phyloP scores from a whole-genome alignment of 2,797 vertebrate genomes.

The Silurus aristotelis region DNA sequence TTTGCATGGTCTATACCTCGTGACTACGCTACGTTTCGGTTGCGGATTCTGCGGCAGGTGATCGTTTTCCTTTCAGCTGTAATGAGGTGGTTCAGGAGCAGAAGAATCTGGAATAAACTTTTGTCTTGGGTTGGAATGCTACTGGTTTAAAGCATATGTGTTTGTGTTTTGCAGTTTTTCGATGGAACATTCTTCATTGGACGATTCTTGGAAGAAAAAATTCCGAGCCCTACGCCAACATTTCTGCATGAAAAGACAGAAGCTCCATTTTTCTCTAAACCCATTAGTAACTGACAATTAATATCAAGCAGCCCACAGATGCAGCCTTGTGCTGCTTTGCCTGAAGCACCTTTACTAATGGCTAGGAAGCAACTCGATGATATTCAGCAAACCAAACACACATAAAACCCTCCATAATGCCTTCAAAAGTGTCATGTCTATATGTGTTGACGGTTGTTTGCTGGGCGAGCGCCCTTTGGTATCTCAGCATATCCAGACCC shows the following conservation, averaged over 20 bases:
- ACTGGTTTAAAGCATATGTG: constrained; percentile 40
- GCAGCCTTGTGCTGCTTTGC: constrained; percentile 81
- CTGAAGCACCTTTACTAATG: constrained; percentile 69
- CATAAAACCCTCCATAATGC: constrained; percentile 85
- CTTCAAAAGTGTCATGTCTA: constrained; percentile 96
- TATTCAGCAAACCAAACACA: constrained; percentile 73
- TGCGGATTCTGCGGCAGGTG: neutral
- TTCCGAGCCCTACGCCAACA: constrained; percentile 47
- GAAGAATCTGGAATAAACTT: neutral
- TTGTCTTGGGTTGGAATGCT: neutral
- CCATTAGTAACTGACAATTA: constrained; percentile 71
- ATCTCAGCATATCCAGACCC: constrained; percentile 90
- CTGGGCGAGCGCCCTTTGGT: constrained; percentile 97
- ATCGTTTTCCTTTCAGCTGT: neutral
- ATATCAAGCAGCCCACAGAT: constrained; percentile 71
- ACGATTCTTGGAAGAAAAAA: constrained; percentile 60
- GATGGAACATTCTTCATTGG: constrained; percentile 61
- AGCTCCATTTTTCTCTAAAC: constrained; percentile 66
- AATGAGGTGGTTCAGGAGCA: neutral
- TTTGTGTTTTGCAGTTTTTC: constrained; percentile 73
- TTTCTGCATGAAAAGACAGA: constrained; percentile 61
- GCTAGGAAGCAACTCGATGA: constrained; percentile 70
- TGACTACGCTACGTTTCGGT: neutral
- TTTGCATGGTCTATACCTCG: neutral
- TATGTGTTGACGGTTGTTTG: constrained; percentile 96